Conservation (phyloP, 2,888 invertebrate genomes). For the Drosophila nr. medialis region DNA sequence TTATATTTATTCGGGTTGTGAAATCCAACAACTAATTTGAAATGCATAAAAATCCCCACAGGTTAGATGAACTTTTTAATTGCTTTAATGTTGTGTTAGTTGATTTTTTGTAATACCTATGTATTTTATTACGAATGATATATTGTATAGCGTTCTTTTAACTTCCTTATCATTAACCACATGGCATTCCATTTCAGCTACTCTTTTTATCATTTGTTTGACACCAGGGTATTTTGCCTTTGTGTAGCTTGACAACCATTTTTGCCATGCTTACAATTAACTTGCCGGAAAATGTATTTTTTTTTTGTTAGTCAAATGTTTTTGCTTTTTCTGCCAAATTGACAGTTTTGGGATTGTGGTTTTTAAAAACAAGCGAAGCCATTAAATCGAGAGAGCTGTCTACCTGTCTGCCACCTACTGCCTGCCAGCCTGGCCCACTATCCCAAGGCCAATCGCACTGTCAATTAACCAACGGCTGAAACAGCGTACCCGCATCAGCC, state of each 20-base stretch:
- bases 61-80: neutral
- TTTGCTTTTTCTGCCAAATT: conserved; percentile 62
- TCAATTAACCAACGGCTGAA: conserved; percentile 69
- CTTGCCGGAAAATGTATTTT: conserved; percentile 29
- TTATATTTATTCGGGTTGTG: neutral
- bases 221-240: conserved; percentile 9
- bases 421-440: conserved; percentile 19
- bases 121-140: neutral
- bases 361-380: conserved; percentile 53
- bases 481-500: conserved; percentile 73
- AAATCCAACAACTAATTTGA: neutral
- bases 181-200: neutral
- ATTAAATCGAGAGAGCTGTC: conserved; percentile 47
- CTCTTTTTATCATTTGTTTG: neutral
- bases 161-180: neutral
- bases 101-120: neutral
- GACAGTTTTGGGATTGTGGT: conserved; percentile 64
- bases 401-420: conserved; percentile 28
- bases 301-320: conserved; percentile 20
- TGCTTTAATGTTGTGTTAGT: neutral
- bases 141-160: neutral
- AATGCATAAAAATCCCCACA: rapidly evolving
- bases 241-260: conserved; percentile 32
- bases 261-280: conserved; percentile 50
- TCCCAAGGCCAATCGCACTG: conserved; percentile 63